Base-by-base conservation (phyloP, 2,797 vertebrate species). In the Thalassophryne amazonica region DNA sequence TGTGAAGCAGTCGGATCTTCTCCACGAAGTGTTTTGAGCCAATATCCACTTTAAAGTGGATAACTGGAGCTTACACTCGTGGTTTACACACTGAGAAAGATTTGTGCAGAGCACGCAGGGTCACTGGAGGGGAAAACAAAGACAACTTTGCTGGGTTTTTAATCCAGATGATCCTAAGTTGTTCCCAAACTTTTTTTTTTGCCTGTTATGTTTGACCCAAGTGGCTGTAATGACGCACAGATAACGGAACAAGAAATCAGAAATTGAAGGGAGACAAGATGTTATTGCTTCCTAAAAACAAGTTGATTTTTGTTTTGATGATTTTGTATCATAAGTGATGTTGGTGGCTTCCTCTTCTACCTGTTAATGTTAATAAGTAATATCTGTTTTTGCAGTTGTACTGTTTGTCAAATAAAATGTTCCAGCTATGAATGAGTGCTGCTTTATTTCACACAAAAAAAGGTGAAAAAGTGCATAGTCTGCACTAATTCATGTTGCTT, bases 201-300 rank as follows among this genome's bases (percentile, higher is more conserved):
- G 62, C 16, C 18, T 51, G 12, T 14, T 31, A 17, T 42, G 50
- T 30, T 39, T 31, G 38, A 61, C 18, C 27, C 2, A 11, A 75
- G 52, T 35, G 67, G 72, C 38, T 79, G 80, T 67, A 61, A 82
- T 90, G 90, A 89, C 23, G 60, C 70, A 68, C 78, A 63, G 14
- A 81, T 47, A 65, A 84, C 32, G 50, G 90, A 91, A 39, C 25
- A 55, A 57, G 20, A 86, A 81, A 76, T 88, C 73, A 69, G 84
- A 89, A 48, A 54, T 17, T 43, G 41, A 34, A 63, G 42, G 54
- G 58, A 68, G 66, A 71, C 9, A 16, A 60, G 29, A 16, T 41
- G 6, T 69, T 10, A 3, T n/a, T 45, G 17, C 41, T 4, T 21
- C 1, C 7, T 60, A n/a, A 54, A 49, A 28, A 41, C 0, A 53